These are phyloP conservation scores for Odontocerum albicorne DNA, from an alignment of 2,888 invertebrate species.

Conservation along the genomic window DNA sequence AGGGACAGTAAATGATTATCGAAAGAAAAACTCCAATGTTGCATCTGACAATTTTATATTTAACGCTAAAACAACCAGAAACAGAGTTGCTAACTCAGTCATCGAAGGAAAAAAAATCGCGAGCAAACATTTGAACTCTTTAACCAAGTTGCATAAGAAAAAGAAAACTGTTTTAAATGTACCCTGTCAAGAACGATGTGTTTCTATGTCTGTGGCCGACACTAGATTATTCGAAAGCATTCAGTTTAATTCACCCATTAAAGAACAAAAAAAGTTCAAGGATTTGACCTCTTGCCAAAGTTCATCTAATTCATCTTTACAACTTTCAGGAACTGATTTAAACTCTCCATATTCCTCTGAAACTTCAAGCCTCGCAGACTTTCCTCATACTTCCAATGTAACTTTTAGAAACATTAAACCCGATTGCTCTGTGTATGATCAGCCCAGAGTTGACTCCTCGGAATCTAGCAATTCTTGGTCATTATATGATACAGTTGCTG, in stretches of 20 bases:
- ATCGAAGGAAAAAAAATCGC: slow-evolving; percentile 65
- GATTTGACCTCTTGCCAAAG: too few relatives aligned
- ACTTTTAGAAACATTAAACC: too few relatives aligned
- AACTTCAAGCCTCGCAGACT: too few relatives aligned
- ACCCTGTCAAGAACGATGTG: slow-evolving; percentile 49
- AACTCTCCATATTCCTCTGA: too few relatives aligned
- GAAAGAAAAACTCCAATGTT: too few relatives aligned
- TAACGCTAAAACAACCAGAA: slow-evolving; percentile 55
- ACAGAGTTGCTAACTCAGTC: slow-evolving; percentile 61
- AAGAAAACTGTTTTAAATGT: slow-evolving; percentile 5
- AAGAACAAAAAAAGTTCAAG: too few relatives aligned
- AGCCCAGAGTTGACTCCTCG: not conserved
- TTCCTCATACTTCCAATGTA: not conserved
- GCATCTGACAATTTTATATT: too few relatives aligned
- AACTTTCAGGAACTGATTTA: too few relatives aligned
- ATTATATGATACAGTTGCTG: slow-evolving; percentile 6
- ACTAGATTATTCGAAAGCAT: slow-evolving; percentile 63
- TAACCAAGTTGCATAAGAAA: not conserved
- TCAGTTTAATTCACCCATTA: slow-evolving; percentile 64
- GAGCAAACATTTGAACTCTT: slow-evolving; percentile 41
- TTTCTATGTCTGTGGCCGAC: slow-evolving; percentile 55
- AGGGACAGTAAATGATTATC: too few relatives aligned
- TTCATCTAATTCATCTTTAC: too few relatives aligned
- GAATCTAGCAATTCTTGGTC: slow-evolving; percentile 6
- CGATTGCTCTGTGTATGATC: slow-evolving; percentile 6